These are phyloP conservation scores for Papilio polyxenes DNA, from an alignment of 1,140 invertebrate species.

Conservation along the genomic window DNA sequence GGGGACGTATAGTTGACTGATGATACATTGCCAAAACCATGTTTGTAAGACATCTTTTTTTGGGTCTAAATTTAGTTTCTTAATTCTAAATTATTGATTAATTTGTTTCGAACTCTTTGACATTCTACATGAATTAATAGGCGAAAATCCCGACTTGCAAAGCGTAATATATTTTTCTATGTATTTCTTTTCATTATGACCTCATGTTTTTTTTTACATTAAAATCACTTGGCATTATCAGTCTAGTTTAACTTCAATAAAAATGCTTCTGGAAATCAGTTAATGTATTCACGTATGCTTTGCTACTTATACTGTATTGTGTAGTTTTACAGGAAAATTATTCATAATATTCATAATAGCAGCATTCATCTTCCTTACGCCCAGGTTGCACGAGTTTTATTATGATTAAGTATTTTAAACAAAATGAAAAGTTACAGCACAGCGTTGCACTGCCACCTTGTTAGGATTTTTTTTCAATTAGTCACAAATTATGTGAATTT, in stretches of 20 bases:
- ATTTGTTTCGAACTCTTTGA: too few relatives aligned
- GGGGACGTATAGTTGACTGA: too few relatives aligned
- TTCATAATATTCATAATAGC: constrained; percentile 28
- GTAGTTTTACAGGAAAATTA: constrained; percentile 12
- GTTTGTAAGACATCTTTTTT: too few relatives aligned
- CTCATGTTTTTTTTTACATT: neutral
- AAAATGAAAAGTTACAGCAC: constrained; percentile 25
- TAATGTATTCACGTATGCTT: constrained; percentile 9
- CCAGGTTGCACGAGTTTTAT: constrained; percentile 20
- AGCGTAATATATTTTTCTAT: too few relatives aligned
- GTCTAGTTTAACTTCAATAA: neutral
- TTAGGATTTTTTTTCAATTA: constrained; percentile 6
- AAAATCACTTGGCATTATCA: neutral
- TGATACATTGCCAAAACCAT: too few relatives aligned
- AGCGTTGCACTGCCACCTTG: constrained; percentile 16
- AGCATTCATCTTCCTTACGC: constrained; percentile 25
- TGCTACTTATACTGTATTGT: neutral
- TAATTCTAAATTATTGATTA: too few relatives aligned
- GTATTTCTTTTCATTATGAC: neutral
- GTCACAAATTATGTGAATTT: neutral
- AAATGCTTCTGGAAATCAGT: neutral
- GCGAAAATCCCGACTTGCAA: too few relatives aligned
- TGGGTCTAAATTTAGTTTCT: too few relatives aligned
- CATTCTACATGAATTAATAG: too few relatives aligned
- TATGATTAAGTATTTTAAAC: constrained; percentile 24